These are phyloP conservation scores for Autographa pulchrina DNA, from an alignment of 2,888 invertebrate genomes.

Conservation along the genomic window DNA sequence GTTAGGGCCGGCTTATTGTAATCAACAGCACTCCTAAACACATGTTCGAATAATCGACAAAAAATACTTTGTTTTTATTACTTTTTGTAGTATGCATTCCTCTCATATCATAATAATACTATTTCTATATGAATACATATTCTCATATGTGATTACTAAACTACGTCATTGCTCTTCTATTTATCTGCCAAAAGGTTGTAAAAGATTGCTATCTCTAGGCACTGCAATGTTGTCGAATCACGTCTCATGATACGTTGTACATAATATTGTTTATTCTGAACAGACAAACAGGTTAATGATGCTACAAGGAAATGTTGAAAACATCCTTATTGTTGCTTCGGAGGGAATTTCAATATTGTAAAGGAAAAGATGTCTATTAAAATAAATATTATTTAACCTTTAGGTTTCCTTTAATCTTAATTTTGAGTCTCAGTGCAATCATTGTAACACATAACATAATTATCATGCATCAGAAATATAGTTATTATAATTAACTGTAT, in stretches of 20 bases:
- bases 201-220: neutral
- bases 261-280: neutral
- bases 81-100: neutral
- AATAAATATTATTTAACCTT: neutral
- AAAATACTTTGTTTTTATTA: conserved; percentile 1
- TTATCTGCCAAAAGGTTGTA: neutral
- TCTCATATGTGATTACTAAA: neutral
- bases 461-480: neutral
- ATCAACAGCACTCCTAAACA: neutral
- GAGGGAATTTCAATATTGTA: neutral
- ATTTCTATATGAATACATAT: neutral
- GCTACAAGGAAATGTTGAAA: neutral
- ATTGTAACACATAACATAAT: neutral
- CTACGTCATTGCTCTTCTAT: neutral
- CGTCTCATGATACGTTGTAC: neutral
- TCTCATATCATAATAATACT: neutral
- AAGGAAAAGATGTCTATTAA: neutral
- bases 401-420: neutral
- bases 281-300: neutral
- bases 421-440: neutral
- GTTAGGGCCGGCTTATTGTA: conserved; percentile 1
- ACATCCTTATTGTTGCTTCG: neutral
- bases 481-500: neutral
- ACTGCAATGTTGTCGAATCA: neutral
- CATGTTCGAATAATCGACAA: conserved; percentile 3